Conservation (phyloP, 2,797 vertebrate species). For the Arctocebus calabarensis region DNA sequence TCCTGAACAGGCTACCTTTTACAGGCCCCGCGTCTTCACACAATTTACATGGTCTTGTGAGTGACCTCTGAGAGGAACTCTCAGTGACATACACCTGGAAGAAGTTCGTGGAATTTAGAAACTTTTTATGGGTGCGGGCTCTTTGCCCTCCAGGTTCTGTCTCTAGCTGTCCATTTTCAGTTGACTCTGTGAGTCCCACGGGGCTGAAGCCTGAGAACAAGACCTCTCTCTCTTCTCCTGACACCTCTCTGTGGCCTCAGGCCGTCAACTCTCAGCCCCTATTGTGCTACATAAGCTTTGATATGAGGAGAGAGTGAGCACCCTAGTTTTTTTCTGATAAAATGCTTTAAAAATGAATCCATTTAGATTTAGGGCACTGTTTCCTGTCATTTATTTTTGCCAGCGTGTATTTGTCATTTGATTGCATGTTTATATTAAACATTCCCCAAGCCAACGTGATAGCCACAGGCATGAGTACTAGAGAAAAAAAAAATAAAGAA, state of each 20-base stretch:
- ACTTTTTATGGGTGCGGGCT: neutral
- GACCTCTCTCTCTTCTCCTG: neutral
- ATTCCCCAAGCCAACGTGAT: neutral
- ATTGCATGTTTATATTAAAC: conserved; percentile 60
- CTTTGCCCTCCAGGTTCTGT: neutral
- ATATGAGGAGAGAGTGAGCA: neutral
- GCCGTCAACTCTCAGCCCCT: neutral
- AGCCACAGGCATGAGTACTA: conserved; percentile 22
- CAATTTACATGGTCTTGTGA: neutral
- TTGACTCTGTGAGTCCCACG: rapidly evolving
- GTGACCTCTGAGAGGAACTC: neutral
- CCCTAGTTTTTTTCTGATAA: conserved; percentile 29
- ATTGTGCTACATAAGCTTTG: neutral
- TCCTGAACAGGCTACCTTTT: neutral
- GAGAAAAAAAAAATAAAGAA: neutral
- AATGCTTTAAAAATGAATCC: conserved; percentile 53
- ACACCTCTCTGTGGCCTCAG: neutral
- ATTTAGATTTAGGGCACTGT: neutral
- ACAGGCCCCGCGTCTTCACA: neutral
- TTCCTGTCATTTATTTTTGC: conserved; percentile 46
- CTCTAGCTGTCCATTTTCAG: neutral
- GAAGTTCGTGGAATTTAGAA: neutral
- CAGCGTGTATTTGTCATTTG: conserved; percentile 55
- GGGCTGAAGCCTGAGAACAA: neutral
- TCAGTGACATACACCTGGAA: neutral